phyloP scores from a whole-genome alignment of 2,797 vertebrate species.

The Pampus argenteus region DNA sequence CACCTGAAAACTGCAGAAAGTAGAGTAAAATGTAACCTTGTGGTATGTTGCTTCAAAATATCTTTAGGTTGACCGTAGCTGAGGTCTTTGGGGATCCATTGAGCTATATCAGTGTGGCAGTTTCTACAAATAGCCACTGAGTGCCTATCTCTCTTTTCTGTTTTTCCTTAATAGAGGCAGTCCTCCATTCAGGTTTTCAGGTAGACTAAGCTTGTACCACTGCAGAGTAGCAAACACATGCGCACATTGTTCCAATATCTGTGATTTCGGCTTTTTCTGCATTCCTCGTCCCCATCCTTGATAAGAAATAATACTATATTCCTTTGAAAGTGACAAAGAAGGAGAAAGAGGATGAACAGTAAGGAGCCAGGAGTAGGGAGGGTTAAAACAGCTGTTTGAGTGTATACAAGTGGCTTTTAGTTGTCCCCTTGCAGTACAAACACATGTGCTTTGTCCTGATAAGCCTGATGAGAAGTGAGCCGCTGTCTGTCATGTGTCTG shows the following conservation, averaged over 20 bases:
- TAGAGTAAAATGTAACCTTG: slow-evolving; percentile 20
- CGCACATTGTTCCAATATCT: slow-evolving; percentile 52
- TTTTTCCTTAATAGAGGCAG: slow-evolving; percentile 38
- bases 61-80: slow-evolving; percentile 8
- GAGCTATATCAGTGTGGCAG: slow-evolving; percentile 27
- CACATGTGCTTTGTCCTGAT: slow-evolving; percentile 83
- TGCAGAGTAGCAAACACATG: slow-evolving; percentile 31
- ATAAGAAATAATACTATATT: slow-evolving; percentile 56
- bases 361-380: slow-evolving; percentile 36
- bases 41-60: slow-evolving; percentile 14
- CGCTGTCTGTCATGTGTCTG: slow-evolving; percentile 76
- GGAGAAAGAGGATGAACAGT: slow-evolving; percentile 37
- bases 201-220: slow-evolving; percentile 42
- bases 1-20: slow-evolving; percentile 88
- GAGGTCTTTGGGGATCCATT: slow-evolving; percentile 30
- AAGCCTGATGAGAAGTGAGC: slow-evolving; percentile 76
- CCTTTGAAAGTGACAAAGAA: slow-evolving; percentile 62
- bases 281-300: slow-evolving; percentile 25
- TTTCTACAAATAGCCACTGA: slow-evolving; percentile 42
- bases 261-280: too few relatives aligned
- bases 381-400: slow-evolving; percentile 68
- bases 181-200: slow-evolving; percentile 48
- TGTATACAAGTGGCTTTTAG: slow-evolving; percentile 71
- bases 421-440: slow-evolving; percentile 65
- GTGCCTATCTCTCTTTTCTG: slow-evolving; percentile 26